Base-by-base conservation (phyloP, 2,888 invertebrate species). In the Rhamphomyia laevipes region DNA sequence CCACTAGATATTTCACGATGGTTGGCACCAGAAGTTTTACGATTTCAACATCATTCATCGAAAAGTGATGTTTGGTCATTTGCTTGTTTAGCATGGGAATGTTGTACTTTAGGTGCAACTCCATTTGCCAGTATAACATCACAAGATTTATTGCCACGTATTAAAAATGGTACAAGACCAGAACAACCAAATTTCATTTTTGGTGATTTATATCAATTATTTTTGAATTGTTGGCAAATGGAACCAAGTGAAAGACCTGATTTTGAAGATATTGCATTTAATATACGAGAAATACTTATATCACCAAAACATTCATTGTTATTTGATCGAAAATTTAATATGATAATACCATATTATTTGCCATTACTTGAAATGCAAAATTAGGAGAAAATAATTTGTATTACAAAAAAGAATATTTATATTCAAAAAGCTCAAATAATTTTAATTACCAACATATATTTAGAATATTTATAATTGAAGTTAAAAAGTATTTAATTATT, bases 61-160 rank as follows among this genome's bases (percentile, higher is more conserved):
- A 82, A 85, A 59, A 84, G 84, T 48, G 87, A 89, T 61, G 77
- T 87, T 6, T 91, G 90, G 90, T 84, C 88, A 0, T 88, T 82
- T 65, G 89, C 85, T 1, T 81, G 86, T 51, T 65, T 89, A 12
- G 71, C 89, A 53, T 91, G 90, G 90, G 91, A 91, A 68, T 80
- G 84, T 52, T 75, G 84, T 56, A 80, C 84, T 5, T 71, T 90
- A 61, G 89, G 84, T 35, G 89, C 80, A 2, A 90, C 90, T 1
- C 86, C 85, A 0, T 89, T 86, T 63, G 75, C 80, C 2, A 79
- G 80, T 58, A 74, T 85, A n/a, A 69, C 72, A 5, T 80, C 75
- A 51, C 77, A 77, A 58, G 84, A 86, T 59, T 74, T 88, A 1
- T 69, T 78, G 1, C 78, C 80, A 11, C 77, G 84, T 47, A 74